A percentile compares a stretch with the other conserved stretches of the same genome.
Conservation (phyloP, 2,888 invertebrate genomes). For the Tachina lurida region DNA sequence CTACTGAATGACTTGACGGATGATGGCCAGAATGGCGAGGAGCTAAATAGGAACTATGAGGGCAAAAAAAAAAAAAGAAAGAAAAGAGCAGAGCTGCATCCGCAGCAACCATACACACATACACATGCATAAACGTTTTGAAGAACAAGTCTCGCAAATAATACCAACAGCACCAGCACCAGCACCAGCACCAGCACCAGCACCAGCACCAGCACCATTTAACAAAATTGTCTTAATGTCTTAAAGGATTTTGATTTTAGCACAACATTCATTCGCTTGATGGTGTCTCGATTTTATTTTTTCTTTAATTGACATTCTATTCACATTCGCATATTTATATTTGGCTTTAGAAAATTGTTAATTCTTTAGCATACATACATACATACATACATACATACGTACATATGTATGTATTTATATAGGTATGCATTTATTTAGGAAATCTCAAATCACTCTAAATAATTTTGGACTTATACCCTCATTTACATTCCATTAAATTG, state of each 20-base stretch:
- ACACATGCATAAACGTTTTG: neutral
- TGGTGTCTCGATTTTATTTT: neutral
- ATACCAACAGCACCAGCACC: constrained; percentile 6
- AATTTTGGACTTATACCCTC: neutral
- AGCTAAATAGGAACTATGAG: constrained; percentile 28
- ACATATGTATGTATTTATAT: neutral
- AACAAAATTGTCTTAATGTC: constrained; percentile 45
- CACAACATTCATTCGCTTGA: constrained; percentile 13
- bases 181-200: constrained; percentile 13
- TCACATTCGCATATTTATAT: constrained; percentile 28
- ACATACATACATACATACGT: neutral
- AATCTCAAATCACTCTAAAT: neutral
- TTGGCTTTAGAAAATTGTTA: neutral
- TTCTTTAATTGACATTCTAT: constrained; percentile 31
- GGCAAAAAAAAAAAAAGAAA: constrained; percentile 19
- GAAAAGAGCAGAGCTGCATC: constrained; percentile 22
- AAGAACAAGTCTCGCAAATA: constrained; percentile 24
- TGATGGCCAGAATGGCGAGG: constrained; percentile 44
- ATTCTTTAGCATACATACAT: neutral
- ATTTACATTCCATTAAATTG: constrained; percentile 14
- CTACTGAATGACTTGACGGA: constrained; percentile 59
- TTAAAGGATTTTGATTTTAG: constrained; percentile 50
- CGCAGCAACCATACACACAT: constrained; percentile 1
- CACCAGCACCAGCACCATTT: constrained; percentile 7
- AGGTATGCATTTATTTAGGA: neutral